phyloP scores from a whole-genome alignment of 2,888 invertebrate genomes.

The Dynastes maya region DNA sequence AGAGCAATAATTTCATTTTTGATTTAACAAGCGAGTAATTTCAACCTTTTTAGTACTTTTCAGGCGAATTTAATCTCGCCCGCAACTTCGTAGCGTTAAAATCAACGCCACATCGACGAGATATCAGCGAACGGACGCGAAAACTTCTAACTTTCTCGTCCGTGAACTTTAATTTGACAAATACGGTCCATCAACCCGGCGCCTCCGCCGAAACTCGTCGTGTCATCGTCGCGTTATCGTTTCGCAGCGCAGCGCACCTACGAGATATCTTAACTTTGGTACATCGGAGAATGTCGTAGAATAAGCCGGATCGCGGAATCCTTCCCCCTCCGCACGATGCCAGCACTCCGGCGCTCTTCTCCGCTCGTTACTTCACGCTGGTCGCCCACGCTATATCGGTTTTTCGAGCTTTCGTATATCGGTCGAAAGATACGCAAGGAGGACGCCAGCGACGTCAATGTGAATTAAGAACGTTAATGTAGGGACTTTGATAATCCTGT shows the following conservation, averaged over 20 bases:
- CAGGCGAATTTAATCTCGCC: too few relatives aligned
- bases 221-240: conserved; percentile 10
- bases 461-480: conserved; percentile 8
- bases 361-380: background rate
- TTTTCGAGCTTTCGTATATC: background rate
- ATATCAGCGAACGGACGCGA: background rate
- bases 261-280: conserved; percentile 8
- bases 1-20: too few relatives aligned
- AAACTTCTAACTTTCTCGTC: background rate
- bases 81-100: too few relatives aligned
- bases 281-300: background rate
- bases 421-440: background rate
- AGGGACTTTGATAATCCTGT: conserved; percentile 7
- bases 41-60: too few relatives aligned
- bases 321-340: background rate
- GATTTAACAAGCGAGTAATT: too few relatives aligned
- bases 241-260: background rate
- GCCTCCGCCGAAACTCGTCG: conserved; percentile 7
- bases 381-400: conserved; percentile 24
- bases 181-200: conserved; percentile 27
- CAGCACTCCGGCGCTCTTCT: background rate
- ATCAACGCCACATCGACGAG: too few relatives aligned
- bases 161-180: conserved; percentile 10
- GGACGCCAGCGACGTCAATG: background rate
- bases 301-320: background rate